Percentiles rank a stretch among this genome's conserved stretches.
Conservation (phyloP, 1,140 invertebrate species). For the Bombus turneri region DNA sequence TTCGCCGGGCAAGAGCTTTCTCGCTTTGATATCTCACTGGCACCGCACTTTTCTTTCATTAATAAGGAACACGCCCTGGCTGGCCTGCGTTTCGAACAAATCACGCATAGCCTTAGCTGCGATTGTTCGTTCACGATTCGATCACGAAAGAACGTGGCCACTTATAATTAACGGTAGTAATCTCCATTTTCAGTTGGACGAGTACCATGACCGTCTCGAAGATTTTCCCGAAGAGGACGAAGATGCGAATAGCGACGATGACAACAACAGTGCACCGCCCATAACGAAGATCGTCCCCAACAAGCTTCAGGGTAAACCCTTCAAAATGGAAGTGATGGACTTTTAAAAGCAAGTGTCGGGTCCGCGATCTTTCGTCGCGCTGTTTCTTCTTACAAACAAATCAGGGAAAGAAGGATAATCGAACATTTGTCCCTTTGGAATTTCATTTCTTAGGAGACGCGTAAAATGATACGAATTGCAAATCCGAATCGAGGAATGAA, state of each 20-base stretch:
- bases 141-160: no score
- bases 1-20: background rate
- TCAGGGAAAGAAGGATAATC: slow-evolving; percentile 1
- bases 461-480: slow-evolving; percentile 22
- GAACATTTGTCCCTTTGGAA: slow-evolving; percentile 3
- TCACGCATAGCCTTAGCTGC: slow-evolving; percentile 29
- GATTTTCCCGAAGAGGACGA: slow-evolving; percentile 82
- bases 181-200: slow-evolving; percentile 74
- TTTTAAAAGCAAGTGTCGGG: slow-evolving; percentile 65
- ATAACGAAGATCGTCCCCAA: slow-evolving; percentile 72
- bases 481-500: background rate
- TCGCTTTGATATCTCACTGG: slow-evolving; percentile 1
- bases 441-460: background rate
- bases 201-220: slow-evolving; percentile 79
- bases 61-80: slow-evolving; percentile 12
- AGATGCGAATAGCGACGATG: slow-evolving; percentile 79
- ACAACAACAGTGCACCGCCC: slow-evolving; percentile 75
- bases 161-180: background rate
- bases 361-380: background rate
- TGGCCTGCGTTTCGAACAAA: background rate
- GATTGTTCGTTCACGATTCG: slow-evolving; percentile 28
- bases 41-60: slow-evolving; percentile 20
- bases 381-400: background rate
- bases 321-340: slow-evolving; percentile 83
- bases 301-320: slow-evolving; percentile 76